Conservation (phyloP, 2,113 vertebrate genomes). For the Gallinago paraguaiae region DNA sequence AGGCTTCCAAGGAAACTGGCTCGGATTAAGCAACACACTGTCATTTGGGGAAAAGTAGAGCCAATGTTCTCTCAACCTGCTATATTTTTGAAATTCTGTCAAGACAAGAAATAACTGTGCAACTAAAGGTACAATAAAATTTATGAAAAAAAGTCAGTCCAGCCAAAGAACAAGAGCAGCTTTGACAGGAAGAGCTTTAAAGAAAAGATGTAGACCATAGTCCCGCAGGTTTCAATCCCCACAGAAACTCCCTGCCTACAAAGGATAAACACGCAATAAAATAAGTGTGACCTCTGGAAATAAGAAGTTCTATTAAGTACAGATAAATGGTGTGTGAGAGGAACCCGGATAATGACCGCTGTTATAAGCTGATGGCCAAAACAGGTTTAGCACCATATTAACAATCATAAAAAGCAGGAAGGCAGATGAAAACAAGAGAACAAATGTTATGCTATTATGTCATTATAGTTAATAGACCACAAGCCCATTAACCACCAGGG, state of each 20-base stretch:
- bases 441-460: constrained; percentile 78
- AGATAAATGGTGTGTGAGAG: constrained; percentile 64
- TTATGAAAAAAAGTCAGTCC: neutral
- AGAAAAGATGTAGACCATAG: neutral
- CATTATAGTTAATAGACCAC: constrained; percentile 79
- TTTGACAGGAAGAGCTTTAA: neutral
- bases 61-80: neutral
- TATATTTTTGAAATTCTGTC: neutral
- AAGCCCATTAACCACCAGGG: constrained; percentile 66
- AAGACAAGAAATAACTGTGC: neutral
- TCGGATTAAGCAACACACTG: neutral
- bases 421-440: constrained; percentile 67
- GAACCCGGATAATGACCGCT: constrained; percentile 60
- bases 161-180: neutral
- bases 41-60: neutral
- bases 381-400: constrained; percentile 72
- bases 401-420: constrained; percentile 71
- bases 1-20: neutral
- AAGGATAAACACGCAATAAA: constrained; percentile 46
- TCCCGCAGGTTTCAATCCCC: neutral
- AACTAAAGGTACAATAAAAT: neutral
- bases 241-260: constrained; percentile 2
- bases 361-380: constrained; percentile 70
- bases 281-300: constrained; percentile 68
- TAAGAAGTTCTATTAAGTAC: constrained; percentile 64